Base-by-base conservation (phyloP, 2,888 invertebrate species). In the Oscheius onirici region DNA sequence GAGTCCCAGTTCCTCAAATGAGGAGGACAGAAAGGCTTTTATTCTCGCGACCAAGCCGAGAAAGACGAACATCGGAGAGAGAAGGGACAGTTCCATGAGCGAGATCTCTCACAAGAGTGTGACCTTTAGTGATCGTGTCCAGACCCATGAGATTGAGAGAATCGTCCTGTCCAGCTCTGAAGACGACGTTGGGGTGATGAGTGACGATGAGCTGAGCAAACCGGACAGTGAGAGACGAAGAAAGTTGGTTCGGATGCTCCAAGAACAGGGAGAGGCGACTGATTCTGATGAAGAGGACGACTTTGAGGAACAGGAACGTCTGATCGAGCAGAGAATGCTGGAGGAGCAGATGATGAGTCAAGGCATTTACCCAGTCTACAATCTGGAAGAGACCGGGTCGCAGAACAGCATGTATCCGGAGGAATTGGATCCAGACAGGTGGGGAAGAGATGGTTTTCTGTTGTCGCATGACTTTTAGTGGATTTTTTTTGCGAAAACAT, bases 121-220 rank as follows among this genome's bases (percentile, higher is more conserved):
- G 57, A 83, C 76, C 15, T 83, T 83, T 75, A 77, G 75, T 34
- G 81, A 83, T 52, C 57, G 77, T 24, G 76, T 83, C 6, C 74
- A 75, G 51, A 79, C 78, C 46, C 75, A 73, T 26, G 83, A 83
- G 54, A 81, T 83, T 40, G 83, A 83, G 63, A 28, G 81, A 57
- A 73, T 74, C 13, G 46, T 67, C 10, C 71, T 68, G 51, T 75
- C 79, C 1, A 76, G 76, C 43, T 78, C 78, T 20, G 80, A 82
- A 28, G 76, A 74, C 46, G 78, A 80, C 63, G 78, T 72, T 15
- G 77, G 77, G 20, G 71, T 79, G 11, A 82, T 80, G 80, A 77
- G 78, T 69, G 80, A 82, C 65, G 75, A 79, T 57, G 82, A 82
- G 34, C 65, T 79, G 73, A 69, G 73, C 41, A 75, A 71, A 46